Conservation (phyloP, 2,888 invertebrate species). For the Andrena hattorfiana region DNA sequence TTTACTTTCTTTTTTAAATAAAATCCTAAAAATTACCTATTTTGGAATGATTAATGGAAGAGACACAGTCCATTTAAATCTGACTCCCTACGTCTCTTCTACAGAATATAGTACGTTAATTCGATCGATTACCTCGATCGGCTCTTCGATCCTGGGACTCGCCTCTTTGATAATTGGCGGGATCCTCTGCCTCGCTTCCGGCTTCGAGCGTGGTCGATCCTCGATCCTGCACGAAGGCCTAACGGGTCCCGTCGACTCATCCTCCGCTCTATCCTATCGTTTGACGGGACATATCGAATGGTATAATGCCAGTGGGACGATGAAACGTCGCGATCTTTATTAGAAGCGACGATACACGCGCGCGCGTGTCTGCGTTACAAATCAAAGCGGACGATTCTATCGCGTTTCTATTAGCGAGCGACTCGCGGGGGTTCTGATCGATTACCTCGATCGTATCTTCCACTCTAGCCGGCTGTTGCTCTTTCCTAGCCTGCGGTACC, state of each 20-base stretch:
- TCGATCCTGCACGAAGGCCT: conserved; percentile 62
- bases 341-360: neutral
- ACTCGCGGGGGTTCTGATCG: conserved; percentile 47
- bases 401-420: neutral
- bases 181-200: conserved; percentile 73
- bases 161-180: conserved; percentile 62
- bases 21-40: too few relatives aligned
- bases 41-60: too few relatives aligned
- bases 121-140: conserved; percentile 72
- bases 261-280: conserved; percentile 49
- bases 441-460: conserved; percentile 68
- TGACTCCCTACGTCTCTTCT: too few relatives aligned
- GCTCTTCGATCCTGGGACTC: conserved; percentile 59
- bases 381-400: conserved; percentile 14
- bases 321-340: neutral
- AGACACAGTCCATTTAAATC: too few relatives aligned
- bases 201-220: conserved; percentile 61
- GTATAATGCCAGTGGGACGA: neutral
- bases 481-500: conserved; percentile 38
- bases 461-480: conserved; percentile 31
- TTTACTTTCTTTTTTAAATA: too few relatives aligned
- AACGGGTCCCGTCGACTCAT: conserved; percentile 32
- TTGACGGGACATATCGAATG: conserved; percentile 25
- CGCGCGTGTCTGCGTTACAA: neutral
- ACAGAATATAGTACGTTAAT: neutral